phyloP scores from a whole-genome alignment of 1,140 invertebrate species.

The Ruditapes philippinarum region DNA sequence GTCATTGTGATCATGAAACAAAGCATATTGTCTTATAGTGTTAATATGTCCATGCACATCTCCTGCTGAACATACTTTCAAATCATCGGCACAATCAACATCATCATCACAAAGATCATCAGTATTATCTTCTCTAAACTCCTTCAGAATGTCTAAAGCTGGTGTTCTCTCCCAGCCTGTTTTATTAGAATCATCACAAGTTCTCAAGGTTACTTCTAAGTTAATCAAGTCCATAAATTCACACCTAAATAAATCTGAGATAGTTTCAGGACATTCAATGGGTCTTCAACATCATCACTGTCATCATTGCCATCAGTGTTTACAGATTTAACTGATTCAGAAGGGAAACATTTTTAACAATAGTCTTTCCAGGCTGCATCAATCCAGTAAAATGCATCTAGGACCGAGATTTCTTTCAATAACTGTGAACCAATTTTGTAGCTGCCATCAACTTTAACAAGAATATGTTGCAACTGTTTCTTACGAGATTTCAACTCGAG shows the following conservation, averaged over 20 bases:
- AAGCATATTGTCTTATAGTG: too few species aligned
- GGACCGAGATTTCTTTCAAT: slow-evolving; percentile 45
- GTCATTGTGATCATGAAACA: too few species aligned
- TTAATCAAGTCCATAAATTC: not conserved
- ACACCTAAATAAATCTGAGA: not conserved
- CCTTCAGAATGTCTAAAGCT: not conserved
- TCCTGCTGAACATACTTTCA: too few species aligned
- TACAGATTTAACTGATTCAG: not conserved
- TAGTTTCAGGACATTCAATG: not conserved
- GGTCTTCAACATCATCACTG: not conserved
- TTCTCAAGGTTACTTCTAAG: not conserved
- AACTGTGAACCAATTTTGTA: not conserved
- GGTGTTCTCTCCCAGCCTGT: not conserved
- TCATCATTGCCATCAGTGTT: not conserved
- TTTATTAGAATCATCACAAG: not conserved
- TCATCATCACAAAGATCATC: not conserved
- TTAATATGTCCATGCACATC: too few species aligned
- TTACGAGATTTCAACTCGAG: slow-evolving; percentile 25
- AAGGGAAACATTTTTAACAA: not conserved
- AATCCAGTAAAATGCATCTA: slow-evolving; percentile 55
- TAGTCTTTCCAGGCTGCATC: not conserved
- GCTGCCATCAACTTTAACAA: not conserved
- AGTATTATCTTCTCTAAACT: not conserved
- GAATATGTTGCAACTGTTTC: not conserved
- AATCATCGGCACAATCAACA: not conserved